These are phyloP conservation scores for Festucalex cinctus DNA, from an alignment of 2,113 vertebrate genomes.

Conservation along the genomic window DNA sequence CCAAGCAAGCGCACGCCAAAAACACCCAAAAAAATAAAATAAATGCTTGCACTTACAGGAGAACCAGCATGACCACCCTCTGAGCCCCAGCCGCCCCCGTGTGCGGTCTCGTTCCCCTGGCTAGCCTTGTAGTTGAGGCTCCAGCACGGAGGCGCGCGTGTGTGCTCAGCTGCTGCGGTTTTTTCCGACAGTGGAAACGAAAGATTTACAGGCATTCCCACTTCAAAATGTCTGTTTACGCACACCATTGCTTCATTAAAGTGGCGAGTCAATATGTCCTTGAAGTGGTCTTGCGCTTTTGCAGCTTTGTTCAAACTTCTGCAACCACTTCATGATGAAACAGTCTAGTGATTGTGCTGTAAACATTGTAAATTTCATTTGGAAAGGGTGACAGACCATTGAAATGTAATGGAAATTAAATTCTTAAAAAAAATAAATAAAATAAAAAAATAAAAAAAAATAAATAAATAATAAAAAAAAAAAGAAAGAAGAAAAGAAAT, in stretches of 20 bases:
- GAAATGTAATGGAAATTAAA: neutral
- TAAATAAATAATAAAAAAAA: no score
- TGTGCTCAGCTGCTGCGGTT: conserved; percentile 55
- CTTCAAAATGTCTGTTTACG: conserved; percentile 18
- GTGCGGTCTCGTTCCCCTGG: conserved; percentile 28
- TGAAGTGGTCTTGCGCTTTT: neutral
- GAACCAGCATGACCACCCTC: conserved; percentile 48
- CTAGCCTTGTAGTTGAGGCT: conserved; percentile 25
- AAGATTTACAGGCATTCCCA: conserved; percentile 35
- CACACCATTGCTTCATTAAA: conserved; percentile 7
- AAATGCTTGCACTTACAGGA: neutral
- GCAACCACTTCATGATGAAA: neutral
- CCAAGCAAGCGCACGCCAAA: conserved; percentile 1
- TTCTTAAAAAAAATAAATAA: no score
- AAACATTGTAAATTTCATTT: neutral
- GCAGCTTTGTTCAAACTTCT: neutral
- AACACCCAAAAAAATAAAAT: neutral
- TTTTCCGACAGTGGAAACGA: conserved; percentile 34
- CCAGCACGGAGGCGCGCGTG: conserved; percentile 31
- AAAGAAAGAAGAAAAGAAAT: no score
- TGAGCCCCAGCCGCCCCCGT: conserved; percentile 49
- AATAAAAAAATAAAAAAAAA: no score
- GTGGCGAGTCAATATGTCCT: conserved; percentile 3
- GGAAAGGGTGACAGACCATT: neutral
- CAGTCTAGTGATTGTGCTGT: neutral